Percentiles rank a stretch among this genome's conserved stretches.
Conservation (phyloP, 2,113 vertebrate genomes). For the Sander lucioperca region DNA sequence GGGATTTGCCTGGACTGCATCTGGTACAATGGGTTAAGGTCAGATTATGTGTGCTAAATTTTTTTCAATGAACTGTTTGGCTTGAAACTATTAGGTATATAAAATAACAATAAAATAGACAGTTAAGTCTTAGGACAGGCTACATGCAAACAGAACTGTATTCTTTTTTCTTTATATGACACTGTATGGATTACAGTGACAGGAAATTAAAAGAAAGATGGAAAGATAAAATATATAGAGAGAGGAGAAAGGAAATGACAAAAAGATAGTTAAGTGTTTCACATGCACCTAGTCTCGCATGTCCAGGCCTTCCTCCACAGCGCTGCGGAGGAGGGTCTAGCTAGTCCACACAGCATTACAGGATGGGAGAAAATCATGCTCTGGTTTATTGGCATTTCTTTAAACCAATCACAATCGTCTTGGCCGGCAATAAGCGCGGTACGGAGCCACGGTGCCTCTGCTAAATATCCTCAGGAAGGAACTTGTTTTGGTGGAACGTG, state of each 20-base stretch:
- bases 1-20: slow-evolving; percentile 15
- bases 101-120: not conserved
- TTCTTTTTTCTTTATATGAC: not conserved
- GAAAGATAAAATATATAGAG: not conserved
- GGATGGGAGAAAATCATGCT: no score
- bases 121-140: not conserved
- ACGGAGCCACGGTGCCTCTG: no score
- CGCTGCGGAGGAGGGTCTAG: no score
- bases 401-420: no score
- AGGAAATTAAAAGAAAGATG: slow-evolving; percentile 2
- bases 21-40: slow-evolving; percentile 13
- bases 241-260: not conserved
- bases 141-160: no score
- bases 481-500: no score
- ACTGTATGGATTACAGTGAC: slow-evolving; percentile 7
- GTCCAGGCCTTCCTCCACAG: no score
- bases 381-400: no score
- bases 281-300: no score
- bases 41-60: not conserved
- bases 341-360: no score
- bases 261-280: not conserved
- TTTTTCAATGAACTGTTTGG: not conserved
- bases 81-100: not conserved
- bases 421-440: no score
- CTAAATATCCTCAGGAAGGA: no score